A percentile compares a stretch with the other conserved stretches of the same genome.
Conservation (phyloP, 2,888 invertebrate genomes). For the Morinoia aosen region DNA sequence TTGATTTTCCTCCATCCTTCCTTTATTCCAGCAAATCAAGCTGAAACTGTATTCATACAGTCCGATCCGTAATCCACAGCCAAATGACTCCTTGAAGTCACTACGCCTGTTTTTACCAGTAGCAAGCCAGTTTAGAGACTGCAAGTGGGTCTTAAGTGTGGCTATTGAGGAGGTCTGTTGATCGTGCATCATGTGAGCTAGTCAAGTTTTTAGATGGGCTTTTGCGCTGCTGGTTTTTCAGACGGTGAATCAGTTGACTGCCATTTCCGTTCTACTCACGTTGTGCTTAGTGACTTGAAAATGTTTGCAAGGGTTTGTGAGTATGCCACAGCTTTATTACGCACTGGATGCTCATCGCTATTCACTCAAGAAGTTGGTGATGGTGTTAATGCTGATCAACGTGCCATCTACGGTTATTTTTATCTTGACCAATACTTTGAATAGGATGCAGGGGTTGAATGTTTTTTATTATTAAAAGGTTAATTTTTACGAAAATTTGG, state of each 20-base stretch:
- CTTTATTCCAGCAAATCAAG: not conserved
- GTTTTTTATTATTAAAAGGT: not conserved
- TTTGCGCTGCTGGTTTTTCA: not conserved
- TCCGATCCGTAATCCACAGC: not conserved
- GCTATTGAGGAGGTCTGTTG: not conserved
- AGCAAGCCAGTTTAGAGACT: not conserved
- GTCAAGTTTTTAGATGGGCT: not conserved
- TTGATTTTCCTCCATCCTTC: not conserved
- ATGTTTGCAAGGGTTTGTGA: not conserved
- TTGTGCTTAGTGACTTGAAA: not conserved
- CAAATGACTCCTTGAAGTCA: not conserved
- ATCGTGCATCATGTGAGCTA: not conserved
- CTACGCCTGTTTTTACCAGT: not conserved
- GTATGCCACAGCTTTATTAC: not conserved
- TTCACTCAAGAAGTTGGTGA: no score
- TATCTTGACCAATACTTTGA: no score
- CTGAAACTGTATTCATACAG: not conserved
- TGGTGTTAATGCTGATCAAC: no score
- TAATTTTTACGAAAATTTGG: not conserved
- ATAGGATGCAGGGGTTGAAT: not conserved
- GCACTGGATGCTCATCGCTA: not conserved
- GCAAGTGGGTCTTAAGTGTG: not conserved
- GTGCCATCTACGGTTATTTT: no score
- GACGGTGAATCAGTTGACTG: not conserved
- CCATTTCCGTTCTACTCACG: not conserved